Base-by-base conservation (phyloP, 2,797 vertebrate species). In the Myripristis jacobus region DNA sequence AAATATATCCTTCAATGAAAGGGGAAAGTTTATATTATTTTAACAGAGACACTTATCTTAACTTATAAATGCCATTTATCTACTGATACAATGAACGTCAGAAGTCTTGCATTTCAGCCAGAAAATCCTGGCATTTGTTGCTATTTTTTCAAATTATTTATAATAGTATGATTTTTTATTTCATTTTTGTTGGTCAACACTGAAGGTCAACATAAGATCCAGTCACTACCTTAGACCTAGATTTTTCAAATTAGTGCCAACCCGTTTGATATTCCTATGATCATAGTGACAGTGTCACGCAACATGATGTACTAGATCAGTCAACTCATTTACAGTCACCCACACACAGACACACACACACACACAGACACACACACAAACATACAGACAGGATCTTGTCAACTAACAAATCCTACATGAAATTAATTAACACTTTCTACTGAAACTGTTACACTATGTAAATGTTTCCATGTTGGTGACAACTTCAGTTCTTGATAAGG, bases 371-470 rank as follows among this genome's bases (percentile, higher is more conserved):
- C n/a, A n/a, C n/a, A n/a, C n/a, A n/a, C n/a, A n/a, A n/a, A n/a
- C n/a, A n/a, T n/a, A n/a, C n/a, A n/a, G n/a, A 92, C 79, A 89
- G 88, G 86, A 92, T 75, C 82, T 84, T 85, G 91, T 18, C 22
- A 46, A 34, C 34, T 46, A 52, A 57, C 38, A 60, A 75, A 46
- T 59, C 55, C 19, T 21, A 59, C 57, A 46, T 22, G 3, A 11
- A 12, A 36, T 36, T 31, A 10, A 54, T 9, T 27, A 31, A 54
- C 19, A 31, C 18, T 29, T 54, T 31, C 25, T 19, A 54, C 6
- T 31, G 10, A 29, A 19, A 54, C 1, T 5, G 43, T 44, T 34
- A 56, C 38, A 68, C 43, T 50, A 43, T 6, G 6, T 24, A 34
- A 31, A 72, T 50, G 61, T 18, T 3, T 1, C 65, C 3, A 71